A percentile compares a stretch with the other conserved stretches of the same genome.
phyloP scores from a whole-genome alignment of 2,888 invertebrate genomes.

The Galerucella pusilla region DNA sequence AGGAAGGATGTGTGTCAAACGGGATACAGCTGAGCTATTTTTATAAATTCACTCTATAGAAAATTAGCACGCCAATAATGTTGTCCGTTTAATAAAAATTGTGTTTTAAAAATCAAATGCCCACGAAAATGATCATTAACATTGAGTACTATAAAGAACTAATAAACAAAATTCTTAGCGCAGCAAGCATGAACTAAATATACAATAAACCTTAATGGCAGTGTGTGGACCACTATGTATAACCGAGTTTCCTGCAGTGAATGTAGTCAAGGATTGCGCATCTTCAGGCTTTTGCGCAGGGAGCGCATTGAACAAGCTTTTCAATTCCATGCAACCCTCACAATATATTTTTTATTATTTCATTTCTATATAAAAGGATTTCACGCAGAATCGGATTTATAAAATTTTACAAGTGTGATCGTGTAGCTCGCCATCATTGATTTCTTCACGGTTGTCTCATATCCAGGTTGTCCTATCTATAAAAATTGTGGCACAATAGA shows the following conservation, averaged over 20 bases:
- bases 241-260: slow-evolving; percentile 2
- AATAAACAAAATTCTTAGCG: background rate
- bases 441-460: background rate
- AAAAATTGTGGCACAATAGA: background rate
- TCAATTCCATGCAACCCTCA: background rate
- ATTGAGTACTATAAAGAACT: background rate
- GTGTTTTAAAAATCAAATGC: background rate
- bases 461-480: background rate
- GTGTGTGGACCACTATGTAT: background rate
- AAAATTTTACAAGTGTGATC: background rate
- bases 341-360: background rate
- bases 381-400: background rate
- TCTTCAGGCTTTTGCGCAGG: slow-evolving; percentile 2
- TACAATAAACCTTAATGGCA: background rate
- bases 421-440: background rate
- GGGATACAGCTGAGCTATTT: background rate
- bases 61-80: background rate
- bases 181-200: slow-evolving; percentile 1
- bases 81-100: background rate
- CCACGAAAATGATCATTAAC: background rate
- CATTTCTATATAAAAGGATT: background rate
- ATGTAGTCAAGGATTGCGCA: background rate
- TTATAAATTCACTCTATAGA: background rate
- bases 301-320: background rate
- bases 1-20: background rate